Evolutionary conservation across 2,113 vertebrate genomes (phyloP).

Genomic region (Cebus imitator): DNA sequence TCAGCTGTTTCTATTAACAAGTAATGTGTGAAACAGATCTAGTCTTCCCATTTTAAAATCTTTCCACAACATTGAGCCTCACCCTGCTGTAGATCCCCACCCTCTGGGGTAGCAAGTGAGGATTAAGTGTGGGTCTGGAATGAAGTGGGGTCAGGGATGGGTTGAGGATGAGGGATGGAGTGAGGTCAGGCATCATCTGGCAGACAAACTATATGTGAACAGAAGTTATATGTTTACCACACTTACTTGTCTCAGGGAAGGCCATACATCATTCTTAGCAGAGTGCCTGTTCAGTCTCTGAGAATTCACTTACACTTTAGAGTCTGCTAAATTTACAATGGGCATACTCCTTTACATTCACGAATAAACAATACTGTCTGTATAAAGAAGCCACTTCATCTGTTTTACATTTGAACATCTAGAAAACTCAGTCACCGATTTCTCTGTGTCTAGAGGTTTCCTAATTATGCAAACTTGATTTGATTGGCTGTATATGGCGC

Average conservation of each 20-base stretch:
- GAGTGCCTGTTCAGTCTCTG: constrained; percentile 7
- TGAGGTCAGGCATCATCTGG: constrained; percentile 46
- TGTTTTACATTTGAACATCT: background rate
- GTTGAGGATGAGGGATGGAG: constrained; percentile 62
- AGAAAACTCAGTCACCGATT: background rate
- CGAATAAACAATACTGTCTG: background rate
- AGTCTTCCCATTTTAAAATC: constrained; percentile 31
- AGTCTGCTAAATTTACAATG: background rate
- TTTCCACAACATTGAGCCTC: constrained; percentile 36
- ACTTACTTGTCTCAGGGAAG: constrained; percentile 27
- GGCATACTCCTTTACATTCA: background rate
- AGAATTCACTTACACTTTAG: constrained; percentile 7
- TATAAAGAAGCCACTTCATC: background rate
- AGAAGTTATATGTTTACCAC: constrained; percentile 58
- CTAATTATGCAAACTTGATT: background rate
- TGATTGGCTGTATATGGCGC: background rate
- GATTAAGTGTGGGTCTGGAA: constrained; percentile 31
- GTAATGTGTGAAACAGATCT: constrained; percentile 72
- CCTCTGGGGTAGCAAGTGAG: background rate
- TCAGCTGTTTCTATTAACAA: constrained; percentile 65
- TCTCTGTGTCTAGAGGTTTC: background rate
- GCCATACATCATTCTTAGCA: background rate
- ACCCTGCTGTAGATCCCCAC: background rate
- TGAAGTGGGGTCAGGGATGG: constrained; percentile 30
- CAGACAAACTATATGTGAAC: constrained; percentile 48